These are phyloP conservation scores for Gopherus evgoodei DNA, from an alignment of 2,113 vertebrate genomes.

Conservation along the genomic window DNA sequence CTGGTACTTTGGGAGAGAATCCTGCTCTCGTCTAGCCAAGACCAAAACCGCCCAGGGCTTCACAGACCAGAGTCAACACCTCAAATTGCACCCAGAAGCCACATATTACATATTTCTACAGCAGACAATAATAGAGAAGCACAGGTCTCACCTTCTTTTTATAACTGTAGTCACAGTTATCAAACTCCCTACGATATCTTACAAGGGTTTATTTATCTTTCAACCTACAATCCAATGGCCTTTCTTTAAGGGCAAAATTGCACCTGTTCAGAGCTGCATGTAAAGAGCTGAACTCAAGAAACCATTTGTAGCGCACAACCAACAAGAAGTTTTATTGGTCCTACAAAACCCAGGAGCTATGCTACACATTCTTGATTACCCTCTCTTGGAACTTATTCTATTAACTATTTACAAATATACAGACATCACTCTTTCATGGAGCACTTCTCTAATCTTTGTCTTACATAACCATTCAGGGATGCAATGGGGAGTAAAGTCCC, in stretches of 20 bases:
- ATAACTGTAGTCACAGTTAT: background rate
- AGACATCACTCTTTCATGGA: background rate
- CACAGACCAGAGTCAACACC: background rate
- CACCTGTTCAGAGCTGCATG: background rate
- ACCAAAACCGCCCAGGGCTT: background rate
- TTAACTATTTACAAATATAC: background rate
- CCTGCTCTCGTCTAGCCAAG: background rate
- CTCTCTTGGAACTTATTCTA: background rate
- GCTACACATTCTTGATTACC: too few species aligned
- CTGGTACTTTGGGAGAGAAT: background rate
- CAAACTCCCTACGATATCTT: background rate
- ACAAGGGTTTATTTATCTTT: background rate
- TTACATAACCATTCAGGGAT: too few species aligned
- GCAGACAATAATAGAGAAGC: background rate
- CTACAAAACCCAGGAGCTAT: too few species aligned
- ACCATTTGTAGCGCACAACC: background rate
- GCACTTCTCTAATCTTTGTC: background rate
- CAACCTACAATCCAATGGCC: background rate
- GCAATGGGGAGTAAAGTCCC: too few species aligned
- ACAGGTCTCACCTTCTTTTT: background rate
- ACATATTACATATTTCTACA: background rate
- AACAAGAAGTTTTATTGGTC: background rate
- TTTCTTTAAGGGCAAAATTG: background rate
- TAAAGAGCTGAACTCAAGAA: background rate
- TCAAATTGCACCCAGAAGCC: background rate